phyloP scores from a whole-genome alignment of 2,797 vertebrate species.

The Halcyon chelicuti region DNA sequence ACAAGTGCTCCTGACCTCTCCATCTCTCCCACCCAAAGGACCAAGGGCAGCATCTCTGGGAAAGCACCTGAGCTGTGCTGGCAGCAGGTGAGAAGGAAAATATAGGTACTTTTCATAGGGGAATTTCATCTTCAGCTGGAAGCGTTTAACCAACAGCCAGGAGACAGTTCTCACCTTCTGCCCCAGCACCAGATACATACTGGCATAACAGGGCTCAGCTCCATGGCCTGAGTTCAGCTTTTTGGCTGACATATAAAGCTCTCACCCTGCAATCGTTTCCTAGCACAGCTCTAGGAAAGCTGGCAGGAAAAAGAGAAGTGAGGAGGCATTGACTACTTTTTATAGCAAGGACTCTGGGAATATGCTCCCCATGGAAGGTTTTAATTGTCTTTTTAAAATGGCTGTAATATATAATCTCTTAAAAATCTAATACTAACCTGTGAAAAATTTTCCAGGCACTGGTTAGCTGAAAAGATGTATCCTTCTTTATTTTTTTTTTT shows the following conservation, averaged over 20 bases:
- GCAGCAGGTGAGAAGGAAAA: neutral
- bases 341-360: neutral
- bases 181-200: neutral
- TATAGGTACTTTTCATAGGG: neutral
- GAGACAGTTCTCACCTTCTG: neutral
- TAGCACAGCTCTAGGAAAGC: neutral
- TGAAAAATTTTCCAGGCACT: conserved; percentile 62
- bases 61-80: conserved; percentile 4
- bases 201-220: neutral
- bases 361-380: neutral
- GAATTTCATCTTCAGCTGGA: neutral
- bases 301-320: neutral
- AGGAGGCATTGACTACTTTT: neutral
- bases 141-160: neutral
- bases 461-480: conserved; percentile 17
- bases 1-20: neutral
- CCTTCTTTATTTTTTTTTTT: neutral
- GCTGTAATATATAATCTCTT: conserved; percentile 12
- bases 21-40: neutral
- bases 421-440: conserved; percentile 36
- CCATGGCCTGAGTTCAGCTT: neutral
- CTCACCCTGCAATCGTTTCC: neutral
- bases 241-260: neutral
- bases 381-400: conserved; percentile 33
- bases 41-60: neutral